A percentile compares a stretch with the other conserved stretches of the same genome.
Evolutionary conservation across 1,140 invertebrate genomes (phyloP).

Genomic region (Acromyrmex heyeri): DNA sequence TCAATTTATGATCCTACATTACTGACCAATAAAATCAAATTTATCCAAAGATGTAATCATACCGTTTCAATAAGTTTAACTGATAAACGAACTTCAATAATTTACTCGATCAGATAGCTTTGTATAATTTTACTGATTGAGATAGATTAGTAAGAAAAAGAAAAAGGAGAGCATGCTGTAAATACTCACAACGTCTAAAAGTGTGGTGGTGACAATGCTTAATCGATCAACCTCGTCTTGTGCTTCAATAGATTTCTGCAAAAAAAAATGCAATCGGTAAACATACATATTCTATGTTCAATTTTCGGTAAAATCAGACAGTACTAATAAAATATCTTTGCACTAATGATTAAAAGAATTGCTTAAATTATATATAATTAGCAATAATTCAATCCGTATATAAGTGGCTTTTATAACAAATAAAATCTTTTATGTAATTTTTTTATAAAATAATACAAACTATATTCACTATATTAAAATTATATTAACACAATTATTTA

Average conservation of each 20-base stretch:
- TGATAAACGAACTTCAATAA: background rate
- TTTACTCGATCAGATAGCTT: background rate
- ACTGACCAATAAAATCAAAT: background rate
- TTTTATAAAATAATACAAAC: background rate
- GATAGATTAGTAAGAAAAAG: background rate
- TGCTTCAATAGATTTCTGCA: slow-evolving; percentile 18
- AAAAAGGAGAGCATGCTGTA: background rate
- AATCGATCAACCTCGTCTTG: slow-evolving; percentile 72
- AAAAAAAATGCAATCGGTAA: background rate
- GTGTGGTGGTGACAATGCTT: slow-evolving; percentile 79
- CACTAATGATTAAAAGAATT: background rate
- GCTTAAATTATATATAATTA: background rate
- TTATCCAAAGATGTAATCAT: background rate
- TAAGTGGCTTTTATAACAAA: background rate
- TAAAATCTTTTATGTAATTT: background rate
- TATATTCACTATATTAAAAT: background rate
- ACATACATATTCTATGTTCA: background rate
- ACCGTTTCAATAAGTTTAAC: too few relatives aligned
- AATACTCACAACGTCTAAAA: slow-evolving; percentile 80
- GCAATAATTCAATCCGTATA: background rate
- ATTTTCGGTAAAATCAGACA: background rate
- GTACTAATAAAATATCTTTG: background rate
- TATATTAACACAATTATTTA: background rate
- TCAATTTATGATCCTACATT: background rate
- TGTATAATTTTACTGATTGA: background rate